These are phyloP conservation scores for Latrodectus hesperus DNA, from an alignment of 2,888 invertebrate genomes.

Conservation along the genomic window DNA sequence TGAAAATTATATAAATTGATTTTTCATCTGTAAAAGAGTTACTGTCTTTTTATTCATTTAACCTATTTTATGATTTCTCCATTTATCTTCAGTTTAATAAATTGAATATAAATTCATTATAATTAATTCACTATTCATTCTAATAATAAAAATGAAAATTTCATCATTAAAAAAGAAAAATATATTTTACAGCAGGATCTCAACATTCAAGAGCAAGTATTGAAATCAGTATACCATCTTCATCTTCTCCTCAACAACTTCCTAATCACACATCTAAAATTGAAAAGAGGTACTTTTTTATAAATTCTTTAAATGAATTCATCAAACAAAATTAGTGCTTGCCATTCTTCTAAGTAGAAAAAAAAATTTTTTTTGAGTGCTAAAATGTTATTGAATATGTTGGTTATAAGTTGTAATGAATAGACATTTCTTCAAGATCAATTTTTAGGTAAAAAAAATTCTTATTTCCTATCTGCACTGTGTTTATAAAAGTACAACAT, in stretches of 20 bases:
- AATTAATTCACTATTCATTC: no score
- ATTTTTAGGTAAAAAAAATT: background rate
- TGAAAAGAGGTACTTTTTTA: constrained; percentile 56
- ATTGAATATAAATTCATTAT: no score
- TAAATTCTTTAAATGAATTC: no score
- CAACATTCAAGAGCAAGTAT: constrained; percentile 52
- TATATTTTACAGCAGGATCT: constrained; percentile 48
- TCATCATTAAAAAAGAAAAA: background rate
- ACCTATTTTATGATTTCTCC: no score
- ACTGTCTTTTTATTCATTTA: no score
- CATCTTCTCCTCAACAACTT: constrained; percentile 59
- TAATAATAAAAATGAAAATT: no score
- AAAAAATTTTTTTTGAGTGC: no score
- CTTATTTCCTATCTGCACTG: background rate
- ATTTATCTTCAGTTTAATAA: no score
- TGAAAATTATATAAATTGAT: background rate
- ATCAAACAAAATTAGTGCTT: no score
- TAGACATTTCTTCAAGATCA: background rate
- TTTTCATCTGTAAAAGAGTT: background rate
- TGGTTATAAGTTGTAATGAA: background rate
- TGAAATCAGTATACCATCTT: constrained; percentile 55
- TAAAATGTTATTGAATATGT: no score
- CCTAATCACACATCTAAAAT: constrained; percentile 55
- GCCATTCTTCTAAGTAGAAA: no score
- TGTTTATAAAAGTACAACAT: background rate